Evolutionary conservation across 2,113 vertebrate species (phyloP).

Genomic region (Myrmecobius fasciatus): DNA sequence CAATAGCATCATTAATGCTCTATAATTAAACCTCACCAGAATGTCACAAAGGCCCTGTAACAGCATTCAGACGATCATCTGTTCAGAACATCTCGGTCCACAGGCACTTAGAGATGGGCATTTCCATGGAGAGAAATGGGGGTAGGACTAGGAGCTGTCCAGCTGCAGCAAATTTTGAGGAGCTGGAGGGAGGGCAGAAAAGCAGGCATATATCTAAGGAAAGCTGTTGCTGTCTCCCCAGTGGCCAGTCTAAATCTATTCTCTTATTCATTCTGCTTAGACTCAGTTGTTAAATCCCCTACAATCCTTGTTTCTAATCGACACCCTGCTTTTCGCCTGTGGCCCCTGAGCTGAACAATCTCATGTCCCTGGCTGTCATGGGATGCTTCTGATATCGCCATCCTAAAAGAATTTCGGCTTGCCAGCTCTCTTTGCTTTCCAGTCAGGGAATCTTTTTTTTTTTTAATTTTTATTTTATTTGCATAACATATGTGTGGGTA

Average conservation of each 20-base stretch:
- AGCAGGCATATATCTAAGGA: neutral
- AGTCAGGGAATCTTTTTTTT: too few relatives aligned
- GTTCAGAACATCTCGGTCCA: neutral
- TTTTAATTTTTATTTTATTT: too few relatives aligned
- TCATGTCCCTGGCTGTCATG: neutral
- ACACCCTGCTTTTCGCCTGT: neutral
- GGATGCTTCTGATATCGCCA: neutral
- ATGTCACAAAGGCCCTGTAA: neutral
- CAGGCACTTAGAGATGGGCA: neutral
- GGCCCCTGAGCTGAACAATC: neutral
- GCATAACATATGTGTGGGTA: too few relatives aligned
- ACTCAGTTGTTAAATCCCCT: neutral
- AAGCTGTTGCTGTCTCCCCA: neutral
- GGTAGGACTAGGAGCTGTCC: neutral
- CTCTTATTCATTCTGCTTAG: neutral
- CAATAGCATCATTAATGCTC: constrained; percentile 2
- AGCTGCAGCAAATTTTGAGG: neutral
- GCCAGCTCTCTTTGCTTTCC: neutral
- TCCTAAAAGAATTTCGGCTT: neutral
- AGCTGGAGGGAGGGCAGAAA: neutral
- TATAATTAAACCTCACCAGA: neutral
- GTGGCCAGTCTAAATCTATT: neutral
- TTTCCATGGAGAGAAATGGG: neutral
- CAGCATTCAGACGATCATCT: neutral
- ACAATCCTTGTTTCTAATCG: neutral